Percentiles rank a stretch among this genome's conserved stretches.
phyloP scores from a whole-genome alignment of 2,888 invertebrate genomes.

The Rotaria magnacalcarata region DNA sequence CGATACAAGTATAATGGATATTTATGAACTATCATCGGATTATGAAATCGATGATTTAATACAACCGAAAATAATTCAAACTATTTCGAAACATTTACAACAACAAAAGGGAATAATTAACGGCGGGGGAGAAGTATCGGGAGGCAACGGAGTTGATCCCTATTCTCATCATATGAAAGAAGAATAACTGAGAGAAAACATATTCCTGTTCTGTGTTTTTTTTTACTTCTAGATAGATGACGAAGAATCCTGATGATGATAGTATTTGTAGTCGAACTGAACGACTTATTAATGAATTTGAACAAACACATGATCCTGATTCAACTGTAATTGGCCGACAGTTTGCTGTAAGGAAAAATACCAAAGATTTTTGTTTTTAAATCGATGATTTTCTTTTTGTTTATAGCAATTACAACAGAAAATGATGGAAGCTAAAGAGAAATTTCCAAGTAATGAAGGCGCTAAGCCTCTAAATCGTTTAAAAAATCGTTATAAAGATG shows the following conservation, averaged over 20 bases:
- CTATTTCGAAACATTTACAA: background rate
- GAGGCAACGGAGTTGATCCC: background rate
- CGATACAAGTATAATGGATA: slow-evolving; percentile 83
- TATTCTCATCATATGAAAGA: background rate
- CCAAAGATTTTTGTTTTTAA: background rate
- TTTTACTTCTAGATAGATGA: background rate
- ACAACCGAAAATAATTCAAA: background rate
- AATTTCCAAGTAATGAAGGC: slow-evolving; percentile 29
- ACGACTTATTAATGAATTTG: slow-evolving; percentile 12
- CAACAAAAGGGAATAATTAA: background rate
- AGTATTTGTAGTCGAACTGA: background rate
- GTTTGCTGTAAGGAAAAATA: slow-evolving; percentile 13
- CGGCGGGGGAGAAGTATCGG: background rate
- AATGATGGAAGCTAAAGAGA: background rate
- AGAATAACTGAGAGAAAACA: background rate
- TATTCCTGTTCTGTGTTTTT: background rate
- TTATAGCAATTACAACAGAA: background rate
- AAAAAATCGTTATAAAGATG: slow-evolving; percentile 45
- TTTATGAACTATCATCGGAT: slow-evolving; percentile 80
- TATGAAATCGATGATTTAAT: slow-evolving; percentile 64
- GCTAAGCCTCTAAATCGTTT: slow-evolving; percentile 34
- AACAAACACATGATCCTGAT: background rate
- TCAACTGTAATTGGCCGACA: slow-evolving; percentile 9
- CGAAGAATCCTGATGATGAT: background rate
- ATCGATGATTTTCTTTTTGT: background rate